A percentile compares a stretch with the other conserved stretches of the same genome.
Evolutionary conservation across 2,888 invertebrate genomes (phyloP).

Genomic region (Acleris emargana): DNA sequence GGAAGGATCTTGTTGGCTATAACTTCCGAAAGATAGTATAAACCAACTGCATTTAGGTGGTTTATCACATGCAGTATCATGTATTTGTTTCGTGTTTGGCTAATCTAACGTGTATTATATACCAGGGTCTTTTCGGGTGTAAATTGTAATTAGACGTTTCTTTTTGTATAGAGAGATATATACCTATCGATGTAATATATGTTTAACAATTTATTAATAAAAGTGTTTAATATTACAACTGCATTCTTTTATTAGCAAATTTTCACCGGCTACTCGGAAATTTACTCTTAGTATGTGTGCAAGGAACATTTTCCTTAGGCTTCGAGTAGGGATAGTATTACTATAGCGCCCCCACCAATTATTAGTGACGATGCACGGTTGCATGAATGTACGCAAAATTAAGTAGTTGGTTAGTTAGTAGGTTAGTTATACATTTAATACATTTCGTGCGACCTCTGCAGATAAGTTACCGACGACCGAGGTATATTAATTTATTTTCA

Average conservation of each 20-base stretch:
- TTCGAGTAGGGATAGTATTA: not conserved
- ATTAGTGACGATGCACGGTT: too few relatives aligned
- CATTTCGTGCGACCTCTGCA: too few relatives aligned
- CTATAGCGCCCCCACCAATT: too few relatives aligned
- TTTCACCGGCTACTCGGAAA: not conserved
- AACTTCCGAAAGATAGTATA: too few relatives aligned
- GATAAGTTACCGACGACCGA: too few relatives aligned
- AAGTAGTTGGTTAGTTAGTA: too few relatives aligned
- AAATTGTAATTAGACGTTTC: conserved; percentile 62
- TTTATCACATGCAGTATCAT: not conserved
- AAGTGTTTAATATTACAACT: conserved; percentile 57
- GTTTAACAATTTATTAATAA: conserved; percentile 73
- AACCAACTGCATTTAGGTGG: too few relatives aligned
- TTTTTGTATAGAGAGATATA: conserved; percentile 78
- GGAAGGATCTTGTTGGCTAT: too few relatives aligned
- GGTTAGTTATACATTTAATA: too few relatives aligned
- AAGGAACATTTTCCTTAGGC: not conserved
- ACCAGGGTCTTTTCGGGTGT: conserved; percentile 45
- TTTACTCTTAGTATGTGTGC: not conserved
- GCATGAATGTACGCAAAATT: too few relatives aligned
- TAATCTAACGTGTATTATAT: conserved; percentile 13
- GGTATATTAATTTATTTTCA: too few relatives aligned
- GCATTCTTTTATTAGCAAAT: conserved; percentile 23
- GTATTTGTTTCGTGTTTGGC: not conserved
- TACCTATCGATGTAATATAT: conserved; percentile 66